A percentile compares a stretch with the other conserved stretches of the same genome.
Evolutionary conservation across 2,797 vertebrate species (phyloP).

Genomic region (Ctenopoma kingsleyae): DNA sequence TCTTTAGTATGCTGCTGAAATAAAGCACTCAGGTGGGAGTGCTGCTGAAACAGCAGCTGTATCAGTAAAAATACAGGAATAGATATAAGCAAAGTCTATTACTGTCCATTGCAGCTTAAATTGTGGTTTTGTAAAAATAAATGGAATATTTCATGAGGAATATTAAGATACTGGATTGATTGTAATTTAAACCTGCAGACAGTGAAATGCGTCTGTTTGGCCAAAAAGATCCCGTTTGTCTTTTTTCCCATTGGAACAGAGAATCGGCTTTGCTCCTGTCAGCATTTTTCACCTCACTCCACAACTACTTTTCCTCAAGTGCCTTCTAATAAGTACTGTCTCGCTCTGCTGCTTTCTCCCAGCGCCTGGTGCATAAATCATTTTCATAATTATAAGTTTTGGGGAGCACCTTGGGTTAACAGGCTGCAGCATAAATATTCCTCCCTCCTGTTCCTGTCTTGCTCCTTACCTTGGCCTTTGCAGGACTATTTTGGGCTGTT

Average conservation of each 20-base stretch:
- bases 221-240: constrained; percentile 48
- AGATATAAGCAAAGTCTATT: constrained; percentile 19
- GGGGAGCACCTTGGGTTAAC: constrained; percentile 69
- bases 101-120: constrained; percentile 15
- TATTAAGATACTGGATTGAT: constrained; percentile 29
- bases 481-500: constrained; percentile 91
- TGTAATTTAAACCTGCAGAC: constrained; percentile 27
- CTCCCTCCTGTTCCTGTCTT: constrained; percentile 17
- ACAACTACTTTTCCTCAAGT: constrained; percentile 54
- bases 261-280: constrained; percentile 58
- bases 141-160: constrained; percentile 15
- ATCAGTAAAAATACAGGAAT: constrained; percentile 30
- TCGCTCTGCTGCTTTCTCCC: constrained; percentile 58
- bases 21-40: constrained; percentile 51
- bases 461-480: constrained; percentile 91
- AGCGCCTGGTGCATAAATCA: constrained; percentile 65
- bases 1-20: constrained; percentile 47
- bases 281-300: constrained; percentile 72
- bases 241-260: constrained; percentile 31
- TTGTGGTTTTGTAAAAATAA: constrained; percentile 19
- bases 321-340: constrained; percentile 71
- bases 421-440: constrained; percentile 49
- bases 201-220: constrained; percentile 30
- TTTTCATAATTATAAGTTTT: constrained; percentile 78
- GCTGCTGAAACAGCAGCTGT: constrained; percentile 53